Base-by-base conservation (phyloP, 2,113 vertebrate species). In the Psettodes erumei region DNA sequence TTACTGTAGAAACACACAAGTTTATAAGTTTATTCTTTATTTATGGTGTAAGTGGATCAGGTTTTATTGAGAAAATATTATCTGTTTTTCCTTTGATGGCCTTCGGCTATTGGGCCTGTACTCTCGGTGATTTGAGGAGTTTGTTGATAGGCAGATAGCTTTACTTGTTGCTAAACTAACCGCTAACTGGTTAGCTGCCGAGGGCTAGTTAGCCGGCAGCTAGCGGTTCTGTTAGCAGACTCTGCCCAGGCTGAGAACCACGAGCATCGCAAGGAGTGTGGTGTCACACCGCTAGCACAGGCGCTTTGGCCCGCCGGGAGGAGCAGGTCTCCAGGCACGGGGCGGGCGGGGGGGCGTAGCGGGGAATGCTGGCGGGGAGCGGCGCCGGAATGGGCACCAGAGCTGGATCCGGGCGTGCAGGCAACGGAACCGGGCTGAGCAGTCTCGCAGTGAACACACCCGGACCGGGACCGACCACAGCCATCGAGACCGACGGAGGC, bases 331-430 rank as follows among this genome's bases (percentile, higher is more conserved):
- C 12, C 5, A 7, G 35, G 25, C 13, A 16, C 30, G 2, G 61
- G 3, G 0, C 3, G 4, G 9, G 13, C 8, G 28, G 28, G 35
- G n/a, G 47, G 30, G 37, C 7, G 65, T 89, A 71, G 82, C 79
- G 79, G 16, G 73, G 38, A 51, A 87, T 87, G 82, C 79, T 87
- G 66, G 87, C 77, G 33, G 87, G 77, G 13, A 72, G 81, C 64
- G 79, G 91, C 71, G 51, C 77, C 61, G 81, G 79, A 64, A 79
- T 88, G 89, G 69, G 89, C 63, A 84, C 92, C 80, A 86, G 90
- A 93, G 66, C 63, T 12, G 88, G 87, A 54, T 8, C 50, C 1
- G 85, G 80, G 23, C 79, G 60, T 3, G 32, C 85, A n/a, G 93
- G 90, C 33, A 93, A 92, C 65, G 91, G 92, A 75, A 81, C 84